phyloP scores from a whole-genome alignment of 92 coral and sea anemone genomes.

The Ricordea florida region DNA sequence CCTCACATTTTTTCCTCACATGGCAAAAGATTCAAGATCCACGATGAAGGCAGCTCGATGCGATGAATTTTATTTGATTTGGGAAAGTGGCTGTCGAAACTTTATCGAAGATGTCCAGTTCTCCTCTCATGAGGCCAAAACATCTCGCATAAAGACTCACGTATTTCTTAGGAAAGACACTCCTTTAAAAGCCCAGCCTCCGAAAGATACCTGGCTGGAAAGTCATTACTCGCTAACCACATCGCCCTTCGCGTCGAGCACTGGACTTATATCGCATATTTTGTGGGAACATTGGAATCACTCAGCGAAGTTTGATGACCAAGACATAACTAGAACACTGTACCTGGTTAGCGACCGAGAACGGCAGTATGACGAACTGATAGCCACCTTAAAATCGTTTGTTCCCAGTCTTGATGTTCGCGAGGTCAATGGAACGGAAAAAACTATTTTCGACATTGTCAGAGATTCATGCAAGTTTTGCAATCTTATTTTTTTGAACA shows the following conservation, averaged over 20 bases:
- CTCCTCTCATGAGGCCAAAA: conserved; percentile 57
- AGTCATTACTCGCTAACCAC: conserved; percentile 76
- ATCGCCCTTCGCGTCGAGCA: conserved; percentile 91
- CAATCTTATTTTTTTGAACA: conserved; percentile 67
- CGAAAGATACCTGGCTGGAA: conserved; percentile 71
- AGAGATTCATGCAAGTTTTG: conserved; percentile 72
- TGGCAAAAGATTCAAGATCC: neutral
- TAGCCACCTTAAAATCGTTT: conserved; percentile 63
- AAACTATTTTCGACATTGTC: conserved; percentile 63
- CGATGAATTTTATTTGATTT: conserved; percentile 79
- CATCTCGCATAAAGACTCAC: conserved; percentile 64
- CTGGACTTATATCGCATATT: conserved; percentile 62
- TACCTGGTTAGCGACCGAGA: conserved; percentile 78
- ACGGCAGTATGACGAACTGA: conserved; percentile 82
- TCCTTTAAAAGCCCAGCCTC: conserved; percentile 82
- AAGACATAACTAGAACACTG: conserved; percentile 20
- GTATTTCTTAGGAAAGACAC: conserved; percentile 92
- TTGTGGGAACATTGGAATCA: conserved; percentile 49
- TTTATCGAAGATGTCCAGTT: conserved; percentile 78
- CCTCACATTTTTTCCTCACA: too few relatives aligned
- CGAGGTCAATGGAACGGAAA: conserved; percentile 74
- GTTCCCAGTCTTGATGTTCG: conserved; percentile 40
- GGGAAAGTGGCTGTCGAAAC: conserved; percentile 98
- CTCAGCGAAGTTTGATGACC: conserved; percentile 35
- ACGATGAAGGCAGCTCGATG: neutral